Conservation (phyloP, 2,797 vertebrate genomes). For the Alfaro cultratus region DNA sequence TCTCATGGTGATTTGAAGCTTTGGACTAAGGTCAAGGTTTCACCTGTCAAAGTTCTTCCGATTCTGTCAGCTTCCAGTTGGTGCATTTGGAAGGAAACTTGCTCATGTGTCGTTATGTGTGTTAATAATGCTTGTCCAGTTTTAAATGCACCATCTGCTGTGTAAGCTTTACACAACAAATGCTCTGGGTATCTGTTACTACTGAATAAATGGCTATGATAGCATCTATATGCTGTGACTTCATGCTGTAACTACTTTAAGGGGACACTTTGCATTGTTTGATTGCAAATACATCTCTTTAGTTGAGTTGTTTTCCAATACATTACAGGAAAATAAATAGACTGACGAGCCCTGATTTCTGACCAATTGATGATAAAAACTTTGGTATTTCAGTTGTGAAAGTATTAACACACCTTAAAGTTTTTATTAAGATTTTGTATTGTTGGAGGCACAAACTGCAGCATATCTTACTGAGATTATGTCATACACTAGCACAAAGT, state of each 20-base stretch:
- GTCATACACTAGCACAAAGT: not conserved
- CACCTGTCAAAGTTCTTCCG: not conserved
- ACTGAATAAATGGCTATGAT: not conserved
- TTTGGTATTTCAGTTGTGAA: not conserved
- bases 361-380: not conserved
- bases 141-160: not conserved
- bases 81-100: not conserved
- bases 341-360: not conserved
- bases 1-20: conserved; percentile 26
- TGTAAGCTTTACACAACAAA: not conserved
- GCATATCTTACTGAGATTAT: not conserved
- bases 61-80: conserved; percentile 10
- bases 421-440: not conserved
- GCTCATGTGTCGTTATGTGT: conserved; percentile 8
- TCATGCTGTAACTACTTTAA: not conserved
- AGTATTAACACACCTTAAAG: not conserved
- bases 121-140: not conserved
- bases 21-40: conserved; percentile 16
- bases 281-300: not conserved
- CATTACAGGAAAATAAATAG: not conserved
- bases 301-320: not conserved
- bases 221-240: not conserved
- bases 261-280: not conserved
- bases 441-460: not conserved
- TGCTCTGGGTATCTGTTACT: not conserved